phyloP scores from a whole-genome alignment of 2,888 invertebrate genomes.

The Tupiocoris notatus region DNA sequence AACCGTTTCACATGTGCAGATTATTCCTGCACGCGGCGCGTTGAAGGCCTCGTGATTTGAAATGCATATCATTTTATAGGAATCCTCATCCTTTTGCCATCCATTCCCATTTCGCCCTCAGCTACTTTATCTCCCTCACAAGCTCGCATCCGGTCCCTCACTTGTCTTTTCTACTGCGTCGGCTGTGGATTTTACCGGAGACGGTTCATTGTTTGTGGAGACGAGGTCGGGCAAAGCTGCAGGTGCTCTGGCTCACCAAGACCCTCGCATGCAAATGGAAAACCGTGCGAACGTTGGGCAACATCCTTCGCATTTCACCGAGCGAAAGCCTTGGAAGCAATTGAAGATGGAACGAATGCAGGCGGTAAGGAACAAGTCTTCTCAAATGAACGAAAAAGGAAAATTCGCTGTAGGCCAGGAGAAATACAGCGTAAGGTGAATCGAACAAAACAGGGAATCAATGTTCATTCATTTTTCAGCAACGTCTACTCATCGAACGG shows the following conservation, averaged over 20 bases:
- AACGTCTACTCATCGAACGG: too few relatives aligned
- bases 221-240: background rate
- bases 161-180: background rate
- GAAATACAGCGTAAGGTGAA: too few relatives aligned
- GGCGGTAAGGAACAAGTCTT: too few relatives aligned
- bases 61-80: slow-evolving; percentile 45
- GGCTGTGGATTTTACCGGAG: slow-evolving; percentile 8
- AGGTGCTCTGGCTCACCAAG: slow-evolving; percentile 20
- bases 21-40: slow-evolving; percentile 33
- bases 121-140: slow-evolving; percentile 17
- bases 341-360: background rate
- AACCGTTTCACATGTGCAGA: slow-evolving; percentile 37
- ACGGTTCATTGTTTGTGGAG: slow-evolving; percentile 36
- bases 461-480: too few relatives aligned
- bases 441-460: too few relatives aligned
- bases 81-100: slow-evolving; percentile 25
- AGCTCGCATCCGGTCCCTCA: background rate
- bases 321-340: background rate
- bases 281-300: background rate
- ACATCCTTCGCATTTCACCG: background rate
- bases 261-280: slow-evolving; percentile 36
- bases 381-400: too few relatives aligned
- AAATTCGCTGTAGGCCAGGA: too few relatives aligned
- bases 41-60: slow-evolving; percentile 42
- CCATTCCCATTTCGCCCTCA: slow-evolving; percentile 5